phyloP scores from a whole-genome alignment of 37 sponge, comb jelly and placozoan genomes.

The Halichondria panicea region DNA sequence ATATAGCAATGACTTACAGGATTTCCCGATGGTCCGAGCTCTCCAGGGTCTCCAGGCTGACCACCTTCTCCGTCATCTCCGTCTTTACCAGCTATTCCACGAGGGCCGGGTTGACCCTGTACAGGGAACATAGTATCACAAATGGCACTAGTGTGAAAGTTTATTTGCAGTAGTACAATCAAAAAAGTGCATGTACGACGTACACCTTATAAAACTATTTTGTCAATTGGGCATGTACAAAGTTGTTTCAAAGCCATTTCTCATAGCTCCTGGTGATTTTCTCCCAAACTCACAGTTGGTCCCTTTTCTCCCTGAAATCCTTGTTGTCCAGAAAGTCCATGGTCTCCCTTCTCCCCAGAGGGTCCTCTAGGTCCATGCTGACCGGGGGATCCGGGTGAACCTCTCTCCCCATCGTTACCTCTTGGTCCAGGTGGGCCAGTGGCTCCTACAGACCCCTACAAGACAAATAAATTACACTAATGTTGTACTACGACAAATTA shows the following conservation, averaged over 20 bases:
- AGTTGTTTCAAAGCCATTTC: too few species aligned
- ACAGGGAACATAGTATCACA: not conserved
- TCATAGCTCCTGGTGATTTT: not conserved
- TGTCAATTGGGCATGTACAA: too few species aligned
- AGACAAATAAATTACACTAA: not conserved
- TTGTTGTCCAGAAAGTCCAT: conserved; percentile 39
- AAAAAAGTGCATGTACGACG: too few species aligned
- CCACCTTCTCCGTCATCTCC: conserved; percentile 66
- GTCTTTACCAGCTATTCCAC: conserved; percentile 49
- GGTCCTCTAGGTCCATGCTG: conserved; percentile 50
- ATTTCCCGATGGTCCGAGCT: conserved; percentile 42
- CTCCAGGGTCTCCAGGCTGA: conserved; percentile 61
- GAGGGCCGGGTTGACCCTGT: conserved; percentile 44
- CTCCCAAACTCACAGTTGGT: conserved; percentile 33
- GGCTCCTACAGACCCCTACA: conserved; percentile 61
- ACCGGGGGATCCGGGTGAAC: conserved; percentile 17
- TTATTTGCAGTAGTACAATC: too few species aligned
- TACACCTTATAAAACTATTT: too few species aligned
- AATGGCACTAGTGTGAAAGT: not conserved
- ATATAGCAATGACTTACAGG: conserved; percentile 20
- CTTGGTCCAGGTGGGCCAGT: conserved; percentile 62
- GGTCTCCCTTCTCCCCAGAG: conserved; percentile 55
- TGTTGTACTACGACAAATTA: too few species aligned
- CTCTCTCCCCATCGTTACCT: conserved; percentile 55
- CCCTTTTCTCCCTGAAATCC: conserved; percentile 65